Evolutionary conservation across 1,140 invertebrate genomes (phyloP).

Genomic region (Drosophila saltans): DNA sequence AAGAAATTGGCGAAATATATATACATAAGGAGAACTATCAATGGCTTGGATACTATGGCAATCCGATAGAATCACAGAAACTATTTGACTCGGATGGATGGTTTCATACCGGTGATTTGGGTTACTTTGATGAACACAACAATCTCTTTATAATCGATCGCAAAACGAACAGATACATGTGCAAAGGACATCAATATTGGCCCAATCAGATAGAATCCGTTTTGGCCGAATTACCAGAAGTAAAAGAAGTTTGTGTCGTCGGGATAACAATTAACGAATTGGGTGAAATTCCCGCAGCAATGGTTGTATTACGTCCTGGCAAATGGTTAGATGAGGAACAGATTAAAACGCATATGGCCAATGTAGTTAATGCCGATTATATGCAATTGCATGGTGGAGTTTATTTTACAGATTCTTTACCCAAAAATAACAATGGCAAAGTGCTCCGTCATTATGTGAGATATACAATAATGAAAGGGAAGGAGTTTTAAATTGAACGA

Average conservation of each 20-base stretch:
- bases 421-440: slow-evolving; percentile 86
- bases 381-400: slow-evolving; percentile 85
- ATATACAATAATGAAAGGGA: too few relatives aligned
- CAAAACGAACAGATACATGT: slow-evolving; percentile 91
- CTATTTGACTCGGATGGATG: too few relatives aligned
- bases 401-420: slow-evolving; percentile 85
- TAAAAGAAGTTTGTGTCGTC: slow-evolving; percentile 70
- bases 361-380: slow-evolving; percentile 52
- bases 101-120: slow-evolving; percentile 86
- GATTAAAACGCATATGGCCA: slow-evolving; percentile 49
- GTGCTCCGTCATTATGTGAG: slow-evolving; percentile 82
- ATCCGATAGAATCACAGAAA: too few relatives aligned
- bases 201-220: slow-evolving; percentile 71
- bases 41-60: too few relatives aligned
- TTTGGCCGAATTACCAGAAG: slow-evolving; percentile 49
- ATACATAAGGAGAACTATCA: too few relatives aligned
- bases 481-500: too few relatives aligned
- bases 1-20: too few relatives aligned
- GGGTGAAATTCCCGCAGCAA: slow-evolving; percentile 62
- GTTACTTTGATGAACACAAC: slow-evolving; percentile 87
- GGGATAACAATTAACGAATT: slow-evolving; percentile 58
- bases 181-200: slow-evolving; percentile 82
- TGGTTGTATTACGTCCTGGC: slow-evolving; percentile 45
- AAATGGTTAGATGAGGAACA: slow-evolving; percentile 30
- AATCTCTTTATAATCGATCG: slow-evolving; percentile 89